Base-by-base conservation (phyloP, 2,888 invertebrate genomes). In the Pilophorus perplexus region DNA sequence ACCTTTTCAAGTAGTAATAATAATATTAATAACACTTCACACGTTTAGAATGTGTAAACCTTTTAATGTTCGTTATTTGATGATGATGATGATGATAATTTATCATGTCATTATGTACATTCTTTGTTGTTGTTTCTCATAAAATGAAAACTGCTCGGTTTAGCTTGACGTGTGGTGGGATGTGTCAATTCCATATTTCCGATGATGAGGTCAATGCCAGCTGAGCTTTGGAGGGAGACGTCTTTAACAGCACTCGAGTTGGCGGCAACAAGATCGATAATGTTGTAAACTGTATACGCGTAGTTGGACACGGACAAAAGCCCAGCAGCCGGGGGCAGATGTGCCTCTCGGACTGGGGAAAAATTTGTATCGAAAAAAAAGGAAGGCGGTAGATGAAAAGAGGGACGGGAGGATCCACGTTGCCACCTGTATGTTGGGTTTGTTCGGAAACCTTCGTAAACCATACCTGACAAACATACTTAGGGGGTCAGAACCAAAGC, bases 221-320 rank as follows among this genome's bases (percentile, higher is more conserved):
- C 50, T 50, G 50, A 50, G 27, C 27, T 50, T 16, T 50, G 25
- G 37, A 54, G 37, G 54, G 54, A 37, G 54, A 54, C 54, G 54
- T 54, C 54, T 54, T 54, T 54, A 54, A 16, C 54, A 18, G 44
- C 60, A 44, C 44, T 44, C 60, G 60, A 60, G 60, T 60, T 27
- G 60, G 44, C 60, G 60, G 60, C 60, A 46, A 60, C 60, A 60
- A 60, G 60, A 60, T 60, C 60, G 60, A 60, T 60, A 60, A 60
- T 60, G 60, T 60, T 60, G 60, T 60, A 60, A 60, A 60, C 60
- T 60, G 60, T 60, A 60, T 38, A 60, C 60, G 44, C 44, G 60
- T 60, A 60, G 60, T 60, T 60, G 60, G 60, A 16, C 60, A 60
- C 60, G 60, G 44, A 60, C 60, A 60, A 60, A 46, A 44, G 60